A percentile compares a stretch with the other conserved stretches of the same genome.
These are phyloP conservation scores for Andrena camellia DNA, from an alignment of 2,888 invertebrate species.

Conservation along the genomic window DNA sequence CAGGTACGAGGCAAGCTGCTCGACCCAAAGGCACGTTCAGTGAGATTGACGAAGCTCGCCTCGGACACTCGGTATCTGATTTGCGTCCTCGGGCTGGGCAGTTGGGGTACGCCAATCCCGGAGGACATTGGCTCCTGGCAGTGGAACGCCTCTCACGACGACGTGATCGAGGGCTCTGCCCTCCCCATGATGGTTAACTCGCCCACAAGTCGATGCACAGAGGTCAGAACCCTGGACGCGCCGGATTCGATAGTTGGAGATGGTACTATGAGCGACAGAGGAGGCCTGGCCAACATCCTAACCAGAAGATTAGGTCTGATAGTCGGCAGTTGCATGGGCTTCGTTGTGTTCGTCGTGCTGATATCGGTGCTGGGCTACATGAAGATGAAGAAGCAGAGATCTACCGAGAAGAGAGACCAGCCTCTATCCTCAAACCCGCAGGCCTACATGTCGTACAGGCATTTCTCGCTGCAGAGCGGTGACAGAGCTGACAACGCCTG, in stretches of 20 bases:
- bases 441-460: conserved; percentile 93
- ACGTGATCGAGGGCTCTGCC: conserved; percentile 88
- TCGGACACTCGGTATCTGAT: conserved; percentile 94
- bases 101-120: conserved; percentile 88
- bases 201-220: conserved; percentile 91
- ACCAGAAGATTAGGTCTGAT: conserved; percentile 94
- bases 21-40: conserved; percentile 91
- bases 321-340: conserved; percentile 94
- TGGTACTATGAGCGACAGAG: conserved; percentile 88
- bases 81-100: conserved; percentile 94
- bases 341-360: conserved; percentile 93
- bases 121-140: conserved; percentile 80
- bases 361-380: conserved; percentile 94
- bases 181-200: conserved; percentile 89
- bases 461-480: conserved; percentile 90
- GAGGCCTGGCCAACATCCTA: conserved; percentile 91
- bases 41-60: conserved; percentile 90
- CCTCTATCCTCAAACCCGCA: conserved; percentile 88
- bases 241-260: conserved; percentile 88
- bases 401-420: conserved; percentile 90
- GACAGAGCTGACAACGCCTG: conserved; percentile 85
- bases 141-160: conserved; percentile 86
- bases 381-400: conserved; percentile 93
- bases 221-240: conserved; percentile 91
- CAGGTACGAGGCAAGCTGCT: conserved; percentile 92